phyloP scores from a whole-genome alignment of 2,113 vertebrate genomes.

The Ibidorhyncha struthersii region DNA sequence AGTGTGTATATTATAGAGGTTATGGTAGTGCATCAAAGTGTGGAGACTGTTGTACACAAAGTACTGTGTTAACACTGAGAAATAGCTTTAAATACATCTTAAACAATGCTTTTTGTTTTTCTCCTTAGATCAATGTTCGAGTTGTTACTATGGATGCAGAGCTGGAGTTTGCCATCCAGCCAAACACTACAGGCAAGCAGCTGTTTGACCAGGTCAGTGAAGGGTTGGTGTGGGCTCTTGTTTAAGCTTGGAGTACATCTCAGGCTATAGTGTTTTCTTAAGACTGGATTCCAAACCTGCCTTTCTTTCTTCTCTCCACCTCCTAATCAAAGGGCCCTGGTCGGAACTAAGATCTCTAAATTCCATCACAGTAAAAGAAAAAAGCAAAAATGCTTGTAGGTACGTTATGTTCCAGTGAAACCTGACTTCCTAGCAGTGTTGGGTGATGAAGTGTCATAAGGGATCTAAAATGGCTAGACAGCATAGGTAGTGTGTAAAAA shows the following conservation, averaged over 20 bases:
- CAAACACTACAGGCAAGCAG: slow-evolving; percentile 93
- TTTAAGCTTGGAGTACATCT: background rate
- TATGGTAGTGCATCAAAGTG: accelerated
- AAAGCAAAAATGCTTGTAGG: background rate
- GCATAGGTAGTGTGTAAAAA: background rate
- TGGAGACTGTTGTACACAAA: background rate
- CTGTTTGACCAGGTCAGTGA: slow-evolving; percentile 95
- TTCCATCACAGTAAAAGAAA: background rate
- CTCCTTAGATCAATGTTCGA: slow-evolving; percentile 90
- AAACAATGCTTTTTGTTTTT: slow-evolving; percentile 43
- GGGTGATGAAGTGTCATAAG: background rate
- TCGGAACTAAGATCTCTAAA: background rate
- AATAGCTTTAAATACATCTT: background rate
- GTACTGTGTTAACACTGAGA: background rate
- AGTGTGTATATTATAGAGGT: background rate
- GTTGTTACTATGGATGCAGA: slow-evolving; percentile 97
- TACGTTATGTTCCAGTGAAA: background rate
- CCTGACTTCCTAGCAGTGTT: background rate
- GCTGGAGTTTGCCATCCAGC: slow-evolving; percentile 97
- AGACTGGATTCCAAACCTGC: background rate
- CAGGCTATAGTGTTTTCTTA: background rate
- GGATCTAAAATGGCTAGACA: background rate
- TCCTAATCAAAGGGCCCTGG: background rate
- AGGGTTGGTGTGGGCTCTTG: background rate
- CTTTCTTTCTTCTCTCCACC: background rate